Evolutionary conservation across 2,797 vertebrate species (phyloP).

Genomic region (Allobates femoralis): DNA sequence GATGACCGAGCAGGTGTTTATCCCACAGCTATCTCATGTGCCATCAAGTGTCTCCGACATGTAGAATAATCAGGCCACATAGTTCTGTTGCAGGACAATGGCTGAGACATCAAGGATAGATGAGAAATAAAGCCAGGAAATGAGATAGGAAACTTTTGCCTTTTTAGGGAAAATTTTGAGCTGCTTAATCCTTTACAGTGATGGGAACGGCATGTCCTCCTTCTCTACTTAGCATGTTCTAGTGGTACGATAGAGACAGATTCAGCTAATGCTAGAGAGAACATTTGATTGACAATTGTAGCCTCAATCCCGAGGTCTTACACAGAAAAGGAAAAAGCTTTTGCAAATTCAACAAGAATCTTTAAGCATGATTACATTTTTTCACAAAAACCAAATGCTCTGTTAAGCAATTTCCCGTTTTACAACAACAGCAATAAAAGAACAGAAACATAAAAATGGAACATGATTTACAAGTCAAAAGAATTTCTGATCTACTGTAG

Average conservation of each 20-base stretch:
- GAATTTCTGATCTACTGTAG: neutral
- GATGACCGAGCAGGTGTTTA: too few relatives aligned
- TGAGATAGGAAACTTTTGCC: neutral
- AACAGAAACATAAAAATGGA: constrained; percentile 16
- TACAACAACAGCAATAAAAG: constrained; percentile 32
- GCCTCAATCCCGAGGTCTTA: constrained; percentile 19
- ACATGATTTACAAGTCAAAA: constrained; percentile 37
- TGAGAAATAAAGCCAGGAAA: neutral
- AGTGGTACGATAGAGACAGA: constrained; percentile 4
- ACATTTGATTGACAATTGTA: constrained; percentile 36
- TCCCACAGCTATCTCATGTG: too few relatives aligned
- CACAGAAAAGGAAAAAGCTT: constrained; percentile 13
- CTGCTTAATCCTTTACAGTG: neutral
- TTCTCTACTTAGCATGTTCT: constrained; percentile 30
- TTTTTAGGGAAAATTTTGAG: neutral
- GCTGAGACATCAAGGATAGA: neutral
- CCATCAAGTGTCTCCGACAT: too few relatives aligned
- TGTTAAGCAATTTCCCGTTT: constrained; percentile 33
- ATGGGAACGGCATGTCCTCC: neutral
- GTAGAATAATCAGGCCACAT: neutral
- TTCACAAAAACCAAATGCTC: constrained; percentile 34
- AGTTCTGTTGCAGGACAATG: neutral
- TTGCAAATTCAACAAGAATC: constrained; percentile 38
- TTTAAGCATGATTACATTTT: constrained; percentile 39
- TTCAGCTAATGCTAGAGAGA: constrained; percentile 19